Base-by-base conservation (phyloP, 2,797 vertebrate species). In the Gymnothorax reevesii region DNA sequence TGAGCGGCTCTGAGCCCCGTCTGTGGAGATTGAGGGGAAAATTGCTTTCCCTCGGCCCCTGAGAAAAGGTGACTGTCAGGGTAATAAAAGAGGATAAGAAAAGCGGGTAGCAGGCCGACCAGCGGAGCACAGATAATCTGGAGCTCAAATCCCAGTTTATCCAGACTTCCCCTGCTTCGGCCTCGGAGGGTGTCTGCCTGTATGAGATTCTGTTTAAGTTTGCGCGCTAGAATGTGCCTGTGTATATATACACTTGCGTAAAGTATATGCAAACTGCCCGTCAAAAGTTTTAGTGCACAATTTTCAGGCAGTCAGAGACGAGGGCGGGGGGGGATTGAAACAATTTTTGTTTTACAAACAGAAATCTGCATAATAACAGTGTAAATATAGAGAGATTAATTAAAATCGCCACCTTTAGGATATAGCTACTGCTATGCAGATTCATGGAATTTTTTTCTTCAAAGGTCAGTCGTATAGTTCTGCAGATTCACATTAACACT, bases 61-160 rank as follows among this genome's bases (percentile, higher is more conserved):
- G 59, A 62, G 57, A 64, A 62, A 59, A 62, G 57, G 59, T 42
- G 59, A 64, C 83, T 84, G 83, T 62, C 27, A 20, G 64, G 59
- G 25, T 66, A 64, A 84, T 84, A 64, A 52, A 84, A 75, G 87
- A 69, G 84, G 83, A 52, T 25, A 54, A 71, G 62, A 9, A 54
- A 69, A 88, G 82, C 85, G 80, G 55, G 64, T 80, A 73, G 82
- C 88, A 57, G 84, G 71, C 52, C 60, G 54, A 20, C 66, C 60
- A 62, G 75, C 5, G 84, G 62, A 69, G 69, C 57, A 13, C 86
- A 85, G 33, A 85, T 85, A 66, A 87, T 87, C 87, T 88, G 73
- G 1, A 60, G 80, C 85, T 83, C 75, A 83, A 90, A 87, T 89
- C 89, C 71, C 62, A 85, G 89, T 69, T 91, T 88, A 90, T 90